Base-by-base conservation (phyloP, 2,797 vertebrate species). In the Fringilla coelebs region DNA sequence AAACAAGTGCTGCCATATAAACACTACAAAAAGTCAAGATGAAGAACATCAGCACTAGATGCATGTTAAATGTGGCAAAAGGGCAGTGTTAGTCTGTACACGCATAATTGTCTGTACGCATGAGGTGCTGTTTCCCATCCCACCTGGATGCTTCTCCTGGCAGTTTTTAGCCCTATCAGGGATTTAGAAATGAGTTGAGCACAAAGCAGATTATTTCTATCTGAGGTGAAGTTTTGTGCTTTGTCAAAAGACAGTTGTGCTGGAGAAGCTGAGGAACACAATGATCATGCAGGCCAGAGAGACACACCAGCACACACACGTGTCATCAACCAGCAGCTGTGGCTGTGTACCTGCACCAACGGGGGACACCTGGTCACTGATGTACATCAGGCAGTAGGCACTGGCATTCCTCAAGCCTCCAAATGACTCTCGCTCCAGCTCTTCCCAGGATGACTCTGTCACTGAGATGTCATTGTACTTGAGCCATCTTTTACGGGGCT, bases 301-400 rank as follows among this genome's bases (percentile, higher is more conserved):
- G 38, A 36, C 17, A 13, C 3, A 24, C 1, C 3, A 41, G 48
- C 2, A 26, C 18, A 11, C 38, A 5, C 7, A 13, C 0, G 5
- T 1, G 28, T 10, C 21, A 17, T 7, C 1, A 31, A 12, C 1
- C n/a, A 32, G 52, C 24, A 34, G 11, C 0, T 66, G 38, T 16
- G 87, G 31, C 63, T 11, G 20, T 25, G 92, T 97, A 99, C 99
- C 99, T 98, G 98, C 97, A 36, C 94, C 97, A 2, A 97, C 97
- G 58, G 88, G 85, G 2, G 98, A 98, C 10, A 99, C 94, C 80
- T 97, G 95, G 85, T 98, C 98, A 2, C 98, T 98, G 26, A 99
- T 99, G 96, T 99, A 99, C 98, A 99, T 99, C 89, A 99, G 98
- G 95, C 99, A 99, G 97, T 99, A 99, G 52, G 99, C 99, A 8